phyloP scores from a whole-genome alignment of 2,888 invertebrate genomes.

The Patella pellucida region DNA sequence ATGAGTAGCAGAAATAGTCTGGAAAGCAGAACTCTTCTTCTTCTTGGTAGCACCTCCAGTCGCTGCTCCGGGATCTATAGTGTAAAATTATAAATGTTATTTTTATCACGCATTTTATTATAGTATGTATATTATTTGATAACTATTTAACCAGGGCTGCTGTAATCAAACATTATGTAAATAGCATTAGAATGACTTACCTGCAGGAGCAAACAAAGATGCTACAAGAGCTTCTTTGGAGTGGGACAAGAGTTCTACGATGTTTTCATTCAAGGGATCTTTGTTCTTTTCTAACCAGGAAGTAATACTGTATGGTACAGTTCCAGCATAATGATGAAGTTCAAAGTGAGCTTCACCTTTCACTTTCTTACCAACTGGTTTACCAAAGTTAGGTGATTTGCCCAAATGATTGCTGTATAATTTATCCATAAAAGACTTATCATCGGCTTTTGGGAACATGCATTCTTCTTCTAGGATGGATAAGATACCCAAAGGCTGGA shows the following conservation, averaged over 20 bases:
- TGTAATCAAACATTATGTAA: no score
- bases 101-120: no score
- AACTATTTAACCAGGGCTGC: no score
- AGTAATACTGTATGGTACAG: conserved; percentile 97
- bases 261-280: conserved; percentile 99
- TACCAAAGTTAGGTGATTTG: conserved; percentile 76
- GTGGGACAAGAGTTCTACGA: conserved; percentile 97
- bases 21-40: conserved; percentile 98
- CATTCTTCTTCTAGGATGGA: conserved; percentile 99
- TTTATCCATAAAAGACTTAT: conserved; percentile 98
- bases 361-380: conserved; percentile 83
- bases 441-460: conserved; percentile 99
- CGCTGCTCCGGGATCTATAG: conserved; percentile 17
- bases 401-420: conserved; percentile 99
- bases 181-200: no score
- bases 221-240: conserved; percentile 62
- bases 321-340: conserved; percentile 98
- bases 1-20: conserved; percentile 98
- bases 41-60: conserved; percentile 79
- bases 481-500: conserved; percentile 95
- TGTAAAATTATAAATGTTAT: no score
- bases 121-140: no score
- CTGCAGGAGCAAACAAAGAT: conserved; percentile 48
- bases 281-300: conserved; percentile 99
- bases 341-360: conserved; percentile 98